Conservation (phyloP, 2,888 invertebrate genomes). For the Parnassius glacialis region DNA sequence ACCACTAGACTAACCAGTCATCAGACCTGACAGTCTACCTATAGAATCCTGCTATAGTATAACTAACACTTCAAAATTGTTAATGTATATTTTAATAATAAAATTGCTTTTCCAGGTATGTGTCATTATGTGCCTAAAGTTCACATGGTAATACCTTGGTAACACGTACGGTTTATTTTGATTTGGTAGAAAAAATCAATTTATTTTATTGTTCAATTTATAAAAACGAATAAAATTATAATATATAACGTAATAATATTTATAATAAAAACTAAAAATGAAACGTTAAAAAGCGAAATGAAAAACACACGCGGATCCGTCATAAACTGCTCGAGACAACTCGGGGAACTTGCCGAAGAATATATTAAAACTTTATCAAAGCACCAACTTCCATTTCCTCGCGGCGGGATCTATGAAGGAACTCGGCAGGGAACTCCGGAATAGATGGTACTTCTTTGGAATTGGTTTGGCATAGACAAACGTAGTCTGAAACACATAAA, state of each 20-base stretch:
- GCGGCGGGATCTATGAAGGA: slow-evolving; percentile 41
- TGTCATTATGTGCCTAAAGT: no score
- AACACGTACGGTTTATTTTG: no score
- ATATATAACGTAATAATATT: neutral
- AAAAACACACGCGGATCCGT: slow-evolving; percentile 52
- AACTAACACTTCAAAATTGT: no score
- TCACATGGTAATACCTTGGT: no score
- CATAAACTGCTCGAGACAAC: slow-evolving; percentile 66
- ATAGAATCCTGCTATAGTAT: no score
- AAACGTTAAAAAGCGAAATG: slow-evolving; percentile 28
- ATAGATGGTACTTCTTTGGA: slow-evolving; percentile 38
- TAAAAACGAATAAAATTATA: no score
- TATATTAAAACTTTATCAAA: slow-evolving; percentile 81
- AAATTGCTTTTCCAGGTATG: no score
- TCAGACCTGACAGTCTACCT: no score
- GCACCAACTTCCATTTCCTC: slow-evolving; percentile 73
- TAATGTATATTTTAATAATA: no score
- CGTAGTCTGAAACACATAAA: slow-evolving; percentile 27
- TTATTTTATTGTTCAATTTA: no score
- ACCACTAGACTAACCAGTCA: no score
- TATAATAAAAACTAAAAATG: slow-evolving; percentile 23
- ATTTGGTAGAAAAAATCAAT: no score
- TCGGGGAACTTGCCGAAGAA: slow-evolving; percentile 71
- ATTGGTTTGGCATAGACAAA: slow-evolving; percentile 40
- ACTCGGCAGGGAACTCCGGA: slow-evolving; percentile 38